A percentile compares a stretch with the other conserved stretches of the same genome.
These are phyloP conservation scores for Zaprionus kolodkinae DNA, from an alignment of 1,140 invertebrate genomes.

Conservation along the genomic window DNA sequence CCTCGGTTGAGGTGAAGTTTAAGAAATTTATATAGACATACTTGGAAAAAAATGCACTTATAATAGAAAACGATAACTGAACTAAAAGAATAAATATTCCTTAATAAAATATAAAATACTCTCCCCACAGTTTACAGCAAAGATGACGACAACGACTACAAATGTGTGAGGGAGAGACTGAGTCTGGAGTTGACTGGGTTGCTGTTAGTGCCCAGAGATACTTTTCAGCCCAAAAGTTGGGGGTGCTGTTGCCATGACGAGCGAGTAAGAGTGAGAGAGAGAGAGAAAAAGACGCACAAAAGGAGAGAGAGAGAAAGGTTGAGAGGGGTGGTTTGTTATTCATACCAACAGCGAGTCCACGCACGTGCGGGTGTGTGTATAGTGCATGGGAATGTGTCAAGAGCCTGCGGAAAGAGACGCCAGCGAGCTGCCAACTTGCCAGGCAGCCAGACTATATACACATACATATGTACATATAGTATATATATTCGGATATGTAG, in stretches of 20 bases:
- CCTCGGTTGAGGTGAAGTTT: too few species aligned
- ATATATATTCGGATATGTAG: neutral
- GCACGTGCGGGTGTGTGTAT: constrained; percentile 39
- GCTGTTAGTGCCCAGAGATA: constrained; percentile 9
- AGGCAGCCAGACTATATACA: constrained; percentile 11
- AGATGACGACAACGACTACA: constrained; percentile 37
- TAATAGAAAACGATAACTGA: too few species aligned
- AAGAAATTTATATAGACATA: too few species aligned
- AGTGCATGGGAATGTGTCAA: constrained; percentile 57
- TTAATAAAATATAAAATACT: too few species aligned
- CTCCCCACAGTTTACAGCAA: neutral
- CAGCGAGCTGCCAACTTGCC: constrained; percentile 45
- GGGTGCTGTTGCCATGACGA: neutral
- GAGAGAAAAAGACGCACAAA: neutral
- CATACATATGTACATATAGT: neutral
- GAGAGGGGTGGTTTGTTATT: constrained; percentile 32
- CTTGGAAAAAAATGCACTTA: too few species aligned
- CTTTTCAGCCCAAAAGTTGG: neutral
- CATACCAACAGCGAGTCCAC: constrained; percentile 13
- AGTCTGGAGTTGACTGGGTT: constrained; percentile 21
- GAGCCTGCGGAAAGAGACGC: constrained; percentile 23
- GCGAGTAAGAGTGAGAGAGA: neutral
- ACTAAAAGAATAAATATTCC: too few species aligned
- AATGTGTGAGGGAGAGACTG: constrained; percentile 18
- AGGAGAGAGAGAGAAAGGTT: neutral